These are phyloP conservation scores for Lomographa bimaculata DNA, from an alignment of 2,888 invertebrate species.

Conservation along the genomic window DNA sequence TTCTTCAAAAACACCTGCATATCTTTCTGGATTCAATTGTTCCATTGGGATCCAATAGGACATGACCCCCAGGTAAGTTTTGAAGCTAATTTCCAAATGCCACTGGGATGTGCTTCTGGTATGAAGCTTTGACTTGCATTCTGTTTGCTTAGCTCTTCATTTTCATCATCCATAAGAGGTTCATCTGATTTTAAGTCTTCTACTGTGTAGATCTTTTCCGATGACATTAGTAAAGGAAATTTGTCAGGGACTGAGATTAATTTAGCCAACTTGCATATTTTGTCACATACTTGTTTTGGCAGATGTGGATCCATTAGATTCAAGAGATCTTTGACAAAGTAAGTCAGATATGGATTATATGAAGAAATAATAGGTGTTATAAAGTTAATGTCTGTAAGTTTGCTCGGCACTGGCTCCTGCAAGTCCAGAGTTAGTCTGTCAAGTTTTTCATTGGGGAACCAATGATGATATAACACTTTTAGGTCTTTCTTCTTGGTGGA, in stretches of 20 bases:
- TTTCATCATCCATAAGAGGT: conserved; percentile 10
- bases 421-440: conserved; percentile 60
- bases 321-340: conserved; percentile 62
- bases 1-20: conserved; percentile 14
- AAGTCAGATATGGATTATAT: conserved; percentile 64
- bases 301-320: conserved; percentile 57
- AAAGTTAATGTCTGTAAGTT: conserved; percentile 58
- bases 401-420: conserved; percentile 55
- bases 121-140: conserved; percentile 8
- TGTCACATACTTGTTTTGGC: conserved; percentile 45
- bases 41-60: conserved; percentile 82
- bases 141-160: conserved; percentile 13
- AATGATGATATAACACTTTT: conserved; percentile 58
- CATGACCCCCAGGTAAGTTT: conserved; percentile 66
- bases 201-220: conserved; percentile 66
- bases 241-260: conserved; percentile 60
- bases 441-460: conserved; percentile 65
- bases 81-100: conserved; percentile 63
- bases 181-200: conserved; percentile 59
- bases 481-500: conserved; percentile 56
- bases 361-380: conserved; percentile 64
- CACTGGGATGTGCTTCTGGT: conserved; percentile 29
- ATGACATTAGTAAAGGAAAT: conserved; percentile 31
- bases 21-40: conserved; percentile 30
- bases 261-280: conserved; percentile 58